A percentile compares a stretch with the other conserved stretches of the same genome.
Conservation (phyloP, 2,888 invertebrate species). For the Epsilonema sp. region DNA sequence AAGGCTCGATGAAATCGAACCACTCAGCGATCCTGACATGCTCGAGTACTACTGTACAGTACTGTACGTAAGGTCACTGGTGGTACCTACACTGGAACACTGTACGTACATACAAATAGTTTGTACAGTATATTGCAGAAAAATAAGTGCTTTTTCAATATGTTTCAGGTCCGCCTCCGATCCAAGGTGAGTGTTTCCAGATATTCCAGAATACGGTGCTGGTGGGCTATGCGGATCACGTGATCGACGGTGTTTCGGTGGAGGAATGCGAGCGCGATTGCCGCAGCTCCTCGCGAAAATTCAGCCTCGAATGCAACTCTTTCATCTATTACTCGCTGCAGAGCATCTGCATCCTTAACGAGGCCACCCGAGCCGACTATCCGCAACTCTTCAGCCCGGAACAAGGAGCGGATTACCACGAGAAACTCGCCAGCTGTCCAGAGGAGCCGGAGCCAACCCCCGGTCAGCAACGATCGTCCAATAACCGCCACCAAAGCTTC, state of each 20-base stretch:
- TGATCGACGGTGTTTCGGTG: background rate
- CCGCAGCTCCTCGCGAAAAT: background rate
- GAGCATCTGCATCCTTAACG: background rate
- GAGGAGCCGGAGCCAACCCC: too few relatives aligned
- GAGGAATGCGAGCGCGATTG: background rate
- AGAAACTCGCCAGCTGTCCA: background rate
- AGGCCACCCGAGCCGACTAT: background rate
- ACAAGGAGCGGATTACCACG: conserved; percentile 1
- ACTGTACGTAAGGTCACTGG: too few relatives aligned
- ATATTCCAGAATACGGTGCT: background rate
- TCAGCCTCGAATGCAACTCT: background rate
- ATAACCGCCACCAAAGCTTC: too few relatives aligned
- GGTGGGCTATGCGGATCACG: conserved; percentile 1
- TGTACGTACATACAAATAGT: too few relatives aligned
- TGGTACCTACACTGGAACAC: too few relatives aligned
- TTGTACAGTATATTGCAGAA: too few relatives aligned
- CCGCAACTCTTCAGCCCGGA: background rate
- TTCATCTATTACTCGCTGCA: background rate
- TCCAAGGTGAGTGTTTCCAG: conserved; percentile 1
- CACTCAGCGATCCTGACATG: too few relatives aligned
- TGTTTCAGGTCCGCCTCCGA: too few relatives aligned
- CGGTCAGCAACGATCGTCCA: too few relatives aligned
- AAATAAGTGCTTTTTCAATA: too few relatives aligned
- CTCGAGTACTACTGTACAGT: too few relatives aligned
- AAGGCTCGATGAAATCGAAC: too few relatives aligned